Conservation (phyloP, 2,797 vertebrate genomes). For the Sebastes glaucus region DNA sequence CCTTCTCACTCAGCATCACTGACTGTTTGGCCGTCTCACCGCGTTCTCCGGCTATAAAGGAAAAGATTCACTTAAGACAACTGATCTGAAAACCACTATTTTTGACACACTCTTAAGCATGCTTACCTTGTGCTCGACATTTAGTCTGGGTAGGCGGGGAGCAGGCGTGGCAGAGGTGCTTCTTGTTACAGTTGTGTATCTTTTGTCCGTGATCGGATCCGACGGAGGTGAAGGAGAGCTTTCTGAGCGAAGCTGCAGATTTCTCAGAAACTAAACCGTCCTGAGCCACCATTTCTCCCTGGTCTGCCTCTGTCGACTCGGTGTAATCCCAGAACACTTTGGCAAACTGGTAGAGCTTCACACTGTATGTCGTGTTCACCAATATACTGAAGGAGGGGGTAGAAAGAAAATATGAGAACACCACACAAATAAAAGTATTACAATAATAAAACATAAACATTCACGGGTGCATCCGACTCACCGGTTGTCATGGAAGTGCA, state of each 20-base stretch:
- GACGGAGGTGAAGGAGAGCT: not conserved
- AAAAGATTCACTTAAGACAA: not conserved
- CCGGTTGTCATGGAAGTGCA: slow-evolving; percentile 83
- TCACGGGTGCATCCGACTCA: slow-evolving; percentile 42
- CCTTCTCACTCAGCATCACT: slow-evolving; percentile 57
- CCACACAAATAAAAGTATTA: not conserved
- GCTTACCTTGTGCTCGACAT: slow-evolving; percentile 50
- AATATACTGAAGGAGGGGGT: slow-evolving; percentile 79
- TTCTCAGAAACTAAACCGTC: slow-evolving; percentile 10
- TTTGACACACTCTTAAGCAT: not conserved
- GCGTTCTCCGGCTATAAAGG: slow-evolving; percentile 26
- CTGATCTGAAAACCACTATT: not conserved
- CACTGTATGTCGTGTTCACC: slow-evolving; percentile 78
- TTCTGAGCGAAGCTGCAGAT: slow-evolving; percentile 1
- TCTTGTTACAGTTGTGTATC: not conserved
- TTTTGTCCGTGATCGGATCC: slow-evolving; percentile 21
- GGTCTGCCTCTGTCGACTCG: not conserved
- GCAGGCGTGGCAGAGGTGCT: slow-evolving; percentile 22
- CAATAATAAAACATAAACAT: not conserved
- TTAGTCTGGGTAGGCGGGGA: slow-evolving; percentile 17
- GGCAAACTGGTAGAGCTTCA: slow-evolving; percentile 86
- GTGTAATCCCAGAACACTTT: slow-evolving; percentile 85
- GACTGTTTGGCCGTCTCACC: not conserved
- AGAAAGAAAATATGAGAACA: not conserved
- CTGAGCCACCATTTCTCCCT: not conserved